Conservation (phyloP, 2,797 vertebrate genomes). For the Paratrypauchen microcephalus region DNA sequence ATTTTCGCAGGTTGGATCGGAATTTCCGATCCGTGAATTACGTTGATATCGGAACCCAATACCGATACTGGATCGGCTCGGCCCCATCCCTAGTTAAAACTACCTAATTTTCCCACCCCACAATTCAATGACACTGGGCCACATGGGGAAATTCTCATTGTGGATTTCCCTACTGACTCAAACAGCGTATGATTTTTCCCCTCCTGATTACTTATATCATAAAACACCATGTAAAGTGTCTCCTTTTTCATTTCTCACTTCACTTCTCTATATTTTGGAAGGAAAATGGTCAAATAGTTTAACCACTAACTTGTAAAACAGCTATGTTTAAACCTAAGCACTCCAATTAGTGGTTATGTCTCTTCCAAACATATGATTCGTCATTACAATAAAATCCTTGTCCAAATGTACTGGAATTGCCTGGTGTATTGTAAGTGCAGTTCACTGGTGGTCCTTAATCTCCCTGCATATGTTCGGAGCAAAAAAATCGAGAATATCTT, state of each 20-base stretch:
- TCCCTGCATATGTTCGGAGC: constrained; percentile 15
- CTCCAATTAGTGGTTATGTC: constrained; percentile 17
- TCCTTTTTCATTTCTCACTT: constrained; percentile 17
- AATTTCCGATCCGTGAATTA: too few relatives aligned
- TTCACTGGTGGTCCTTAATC: constrained; percentile 31
- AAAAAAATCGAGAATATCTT: constrained; percentile 2
- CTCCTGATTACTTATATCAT: constrained; percentile 11
- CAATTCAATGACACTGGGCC: neutral
- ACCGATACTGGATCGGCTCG: too few relatives aligned
- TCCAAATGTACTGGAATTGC: constrained; percentile 13
- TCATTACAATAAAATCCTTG: constrained; percentile 25
- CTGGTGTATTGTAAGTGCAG: constrained; percentile 11
- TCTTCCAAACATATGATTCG: constrained; percentile 18
- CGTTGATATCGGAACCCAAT: too few relatives aligned
- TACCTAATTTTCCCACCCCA: neutral
- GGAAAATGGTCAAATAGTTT: constrained; percentile 14
- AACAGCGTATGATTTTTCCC: neutral
- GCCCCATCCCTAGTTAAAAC: too few relatives aligned
- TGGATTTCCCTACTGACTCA: constrained; percentile 11
- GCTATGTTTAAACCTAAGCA: constrained; percentile 12
- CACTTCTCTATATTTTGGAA: constrained; percentile 12
- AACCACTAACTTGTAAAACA: constrained; percentile 23
- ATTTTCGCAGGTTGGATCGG: too few relatives aligned
- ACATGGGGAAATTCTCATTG: neutral
- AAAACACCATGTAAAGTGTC: constrained; percentile 16